A percentile compares a stretch with the other conserved stretches of the same genome.
Conservation (phyloP, 2,888 invertebrate species). For the Cephus runcator region DNA sequence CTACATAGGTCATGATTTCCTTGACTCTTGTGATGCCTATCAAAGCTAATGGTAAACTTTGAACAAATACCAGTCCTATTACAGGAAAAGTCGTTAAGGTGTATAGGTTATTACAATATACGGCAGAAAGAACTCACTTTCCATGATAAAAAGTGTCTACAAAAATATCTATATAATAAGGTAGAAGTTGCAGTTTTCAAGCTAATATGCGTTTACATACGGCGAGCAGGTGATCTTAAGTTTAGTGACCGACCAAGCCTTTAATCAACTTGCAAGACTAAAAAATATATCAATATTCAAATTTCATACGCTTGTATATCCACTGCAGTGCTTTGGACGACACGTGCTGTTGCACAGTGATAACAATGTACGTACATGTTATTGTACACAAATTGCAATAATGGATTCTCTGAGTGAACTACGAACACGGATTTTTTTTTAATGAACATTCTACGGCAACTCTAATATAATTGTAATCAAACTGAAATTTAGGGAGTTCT, state of each 20-base stretch:
- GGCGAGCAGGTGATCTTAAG: conserved; percentile 47
- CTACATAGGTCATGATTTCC: conserved; percentile 55
- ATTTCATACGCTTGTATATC: not conserved
- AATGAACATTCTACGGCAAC: not conserved
- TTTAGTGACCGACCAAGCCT: conserved; percentile 46
- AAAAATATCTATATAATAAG: conserved; percentile 57
- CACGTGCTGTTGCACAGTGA: not conserved
- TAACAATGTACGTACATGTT: not conserved
- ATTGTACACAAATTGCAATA: not conserved
- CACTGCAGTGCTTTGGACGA: not conserved
- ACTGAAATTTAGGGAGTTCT: not conserved
- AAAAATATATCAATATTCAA: not conserved
- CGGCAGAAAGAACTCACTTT: conserved; percentile 53
- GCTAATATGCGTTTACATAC: conserved; percentile 30
- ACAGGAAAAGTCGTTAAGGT: conserved; percentile 36
- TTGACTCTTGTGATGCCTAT: conserved; percentile 36
- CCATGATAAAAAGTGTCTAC: conserved; percentile 50
- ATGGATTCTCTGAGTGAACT: not conserved
- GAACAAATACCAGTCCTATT: conserved; percentile 39
- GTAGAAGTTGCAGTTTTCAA: conserved; percentile 46
- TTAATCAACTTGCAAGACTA: not conserved
- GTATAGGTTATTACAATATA: conserved; percentile 36
- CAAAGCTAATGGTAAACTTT: conserved; percentile 40
- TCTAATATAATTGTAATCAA: not conserved
- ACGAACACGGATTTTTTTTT: not conserved